Evolutionary conservation across 2,113 vertebrate species (phyloP), one percentile per base, ranked within the genome.

Genomic region (Willisornis vidua): DNA sequence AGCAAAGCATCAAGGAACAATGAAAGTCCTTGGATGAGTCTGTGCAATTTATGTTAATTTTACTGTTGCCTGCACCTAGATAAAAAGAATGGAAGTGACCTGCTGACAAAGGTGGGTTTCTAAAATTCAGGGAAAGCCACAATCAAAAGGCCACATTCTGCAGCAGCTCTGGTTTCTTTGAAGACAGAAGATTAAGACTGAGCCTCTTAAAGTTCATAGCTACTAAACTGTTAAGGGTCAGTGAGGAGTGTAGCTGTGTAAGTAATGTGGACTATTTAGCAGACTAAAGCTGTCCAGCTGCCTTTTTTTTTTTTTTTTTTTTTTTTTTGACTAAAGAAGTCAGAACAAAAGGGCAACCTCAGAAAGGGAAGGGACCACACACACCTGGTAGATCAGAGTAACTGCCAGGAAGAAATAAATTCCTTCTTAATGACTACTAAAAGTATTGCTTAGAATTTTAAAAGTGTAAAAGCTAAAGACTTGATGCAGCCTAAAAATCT

Each of bases 211-310:
- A 93, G 74, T 41, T 72, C 82, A 82, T 33, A 92, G 67, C 66
- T 67, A 74, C 86, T 93, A 97, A 96, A 90, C 72, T 81, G 91
- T 89, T 96, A 94, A 94, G 96, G 93, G 91, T 97, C 96, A 97
- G 45, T 1, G 78, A 91, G 51, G 81, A 95, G 68, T 86, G 85
- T 85, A 54, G 75, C 92, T 17, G 31, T 93, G 90, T 80, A 94
- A 94, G 73, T 93, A 94, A 97, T 95, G 84, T 58, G 79, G 62
- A 85, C 78, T 76, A 82, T 93, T 98, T 95, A 91, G 73, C 85
- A 90, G 74, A 67, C 72, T 87, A 58, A 59, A 96, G 89, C 83
- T 74, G 31, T 65, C 81, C 81, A 89, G 73, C 72, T 80, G 83
- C 80, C 35, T 45, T 66, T 66, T 68, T 71, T 24, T 65, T 62